Percentiles rank a stretch among this genome's conserved stretches.
phyloP scores from a whole-genome alignment of 2,888 invertebrate genomes.

The Pterostichus madidus region DNA sequence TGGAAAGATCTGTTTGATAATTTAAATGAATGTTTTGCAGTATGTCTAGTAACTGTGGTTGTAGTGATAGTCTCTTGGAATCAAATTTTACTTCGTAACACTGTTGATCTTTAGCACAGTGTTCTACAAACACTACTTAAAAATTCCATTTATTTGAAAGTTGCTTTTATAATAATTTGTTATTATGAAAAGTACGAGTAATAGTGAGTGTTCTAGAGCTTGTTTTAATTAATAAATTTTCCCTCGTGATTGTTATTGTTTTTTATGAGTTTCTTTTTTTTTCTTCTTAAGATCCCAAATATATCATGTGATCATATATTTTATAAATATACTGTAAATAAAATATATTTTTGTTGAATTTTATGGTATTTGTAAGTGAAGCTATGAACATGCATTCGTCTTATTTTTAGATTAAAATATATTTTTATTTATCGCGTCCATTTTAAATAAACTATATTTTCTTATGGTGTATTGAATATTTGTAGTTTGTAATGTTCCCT shows the following conservation, averaged over 20 bases:
- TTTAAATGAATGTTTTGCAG: no score
- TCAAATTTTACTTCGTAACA: slow-evolving; percentile 37
- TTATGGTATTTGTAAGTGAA: slow-evolving; percentile 66
- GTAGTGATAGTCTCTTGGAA: slow-evolving; percentile 48
- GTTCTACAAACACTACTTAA: slow-evolving; percentile 52
- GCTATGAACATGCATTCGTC: slow-evolving; percentile 60
- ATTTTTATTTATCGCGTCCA: slow-evolving; percentile 67
- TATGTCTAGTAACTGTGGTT: slow-evolving; percentile 13
- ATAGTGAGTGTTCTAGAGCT: slow-evolving; percentile 32
- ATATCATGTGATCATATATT: slow-evolving; percentile 67
- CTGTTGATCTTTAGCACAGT: slow-evolving; percentile 62
- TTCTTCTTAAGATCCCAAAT: slow-evolving; percentile 65
- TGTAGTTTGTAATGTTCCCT: slow-evolving; percentile 63
- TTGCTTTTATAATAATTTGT: slow-evolving; percentile 58
- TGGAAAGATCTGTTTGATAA: no score
- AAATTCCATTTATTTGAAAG: slow-evolving; percentile 53
- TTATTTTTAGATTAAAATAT: slow-evolving; percentile 66
- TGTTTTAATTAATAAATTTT: slow-evolving; percentile 49
- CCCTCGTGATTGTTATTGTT: slow-evolving; percentile 48
- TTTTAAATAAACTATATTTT: slow-evolving; percentile 67
- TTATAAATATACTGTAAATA: slow-evolving; percentile 67
- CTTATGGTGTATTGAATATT: slow-evolving; percentile 66
- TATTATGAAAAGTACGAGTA: slow-evolving; percentile 25
- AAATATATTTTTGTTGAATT: slow-evolving; percentile 67
- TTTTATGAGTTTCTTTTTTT: slow-evolving; percentile 53